Conservation (phyloP, 2,113 vertebrate genomes). For the Calcarius ornatus region DNA sequence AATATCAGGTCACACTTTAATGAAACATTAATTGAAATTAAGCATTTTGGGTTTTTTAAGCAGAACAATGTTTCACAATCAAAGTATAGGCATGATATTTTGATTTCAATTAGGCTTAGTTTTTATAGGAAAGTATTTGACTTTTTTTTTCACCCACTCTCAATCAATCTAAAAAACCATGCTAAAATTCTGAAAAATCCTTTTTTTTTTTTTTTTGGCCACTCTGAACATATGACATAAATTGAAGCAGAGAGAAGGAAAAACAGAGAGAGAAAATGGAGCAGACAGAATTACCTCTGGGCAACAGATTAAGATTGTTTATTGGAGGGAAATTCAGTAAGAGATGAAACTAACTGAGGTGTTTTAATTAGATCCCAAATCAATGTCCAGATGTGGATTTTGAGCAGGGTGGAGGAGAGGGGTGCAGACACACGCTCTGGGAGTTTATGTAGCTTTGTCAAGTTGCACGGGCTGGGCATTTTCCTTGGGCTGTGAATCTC, state of each 20-base stretch:
- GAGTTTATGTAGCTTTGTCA: background rate
- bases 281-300: background rate
- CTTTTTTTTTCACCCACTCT: background rate
- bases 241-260: background rate
- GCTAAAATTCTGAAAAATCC: background rate
- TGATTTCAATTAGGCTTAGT: background rate
- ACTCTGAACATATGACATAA: background rate
- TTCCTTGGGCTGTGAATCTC: background rate
- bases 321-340: background rate
- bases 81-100: background rate
- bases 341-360: background rate
- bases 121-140: background rate
- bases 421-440: background rate
- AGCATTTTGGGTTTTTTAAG: background rate
- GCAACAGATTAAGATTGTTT: background rate
- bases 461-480: background rate
- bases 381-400: background rate
- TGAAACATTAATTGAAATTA: background rate
- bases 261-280: background rate
- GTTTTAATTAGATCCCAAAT: slow-evolving; percentile 10
- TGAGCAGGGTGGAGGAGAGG: background rate
- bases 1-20: background rate
- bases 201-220: background rate
- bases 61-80: background rate
- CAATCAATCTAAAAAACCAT: background rate